These are phyloP conservation scores for Euthynnus affinis DNA, from an alignment of 2,797 vertebrate genomes.

Conservation along the genomic window DNA sequence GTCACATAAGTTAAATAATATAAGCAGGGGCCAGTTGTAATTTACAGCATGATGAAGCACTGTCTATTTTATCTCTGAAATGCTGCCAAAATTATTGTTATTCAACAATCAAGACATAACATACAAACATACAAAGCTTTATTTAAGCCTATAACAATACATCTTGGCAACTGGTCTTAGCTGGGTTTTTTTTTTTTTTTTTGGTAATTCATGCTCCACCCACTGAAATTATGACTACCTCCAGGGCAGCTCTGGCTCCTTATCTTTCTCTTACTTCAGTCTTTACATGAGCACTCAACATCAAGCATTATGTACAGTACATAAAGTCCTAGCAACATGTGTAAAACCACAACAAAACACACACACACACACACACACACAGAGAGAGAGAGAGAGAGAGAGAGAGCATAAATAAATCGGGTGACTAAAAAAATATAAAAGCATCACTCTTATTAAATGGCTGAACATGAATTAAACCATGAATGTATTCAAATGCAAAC, in stretches of 20 bases:
- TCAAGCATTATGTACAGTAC: neutral
- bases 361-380: neutral
- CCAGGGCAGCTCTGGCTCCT: neutral
- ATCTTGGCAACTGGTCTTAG: too few relatives aligned
- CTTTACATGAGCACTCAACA: neutral
- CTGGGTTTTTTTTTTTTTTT: neutral
- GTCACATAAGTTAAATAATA: neutral
- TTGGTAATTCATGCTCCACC: neutral
- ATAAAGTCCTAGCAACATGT: neutral
- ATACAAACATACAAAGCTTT: too few relatives aligned
- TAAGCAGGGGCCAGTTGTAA: neutral
- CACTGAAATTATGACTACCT: neutral
- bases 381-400: too few relatives aligned
- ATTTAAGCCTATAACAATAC: too few relatives aligned
- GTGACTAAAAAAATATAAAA: neutral
- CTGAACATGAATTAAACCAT: neutral
- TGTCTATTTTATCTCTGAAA: neutral
- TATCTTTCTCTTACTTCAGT: neutral
- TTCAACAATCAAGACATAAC: too few relatives aligned
- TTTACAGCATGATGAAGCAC: neutral
- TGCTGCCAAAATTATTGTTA: slow-evolving; percentile 10
- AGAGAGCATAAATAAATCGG: neutral
- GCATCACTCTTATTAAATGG: neutral
- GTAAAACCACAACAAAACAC: neutral
- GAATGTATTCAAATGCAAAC: neutral